Evolutionary conservation across 1,140 invertebrate species (phyloP), one percentile per base, ranked within the genome.

Genomic region (Drosophila sechellia): DNA sequence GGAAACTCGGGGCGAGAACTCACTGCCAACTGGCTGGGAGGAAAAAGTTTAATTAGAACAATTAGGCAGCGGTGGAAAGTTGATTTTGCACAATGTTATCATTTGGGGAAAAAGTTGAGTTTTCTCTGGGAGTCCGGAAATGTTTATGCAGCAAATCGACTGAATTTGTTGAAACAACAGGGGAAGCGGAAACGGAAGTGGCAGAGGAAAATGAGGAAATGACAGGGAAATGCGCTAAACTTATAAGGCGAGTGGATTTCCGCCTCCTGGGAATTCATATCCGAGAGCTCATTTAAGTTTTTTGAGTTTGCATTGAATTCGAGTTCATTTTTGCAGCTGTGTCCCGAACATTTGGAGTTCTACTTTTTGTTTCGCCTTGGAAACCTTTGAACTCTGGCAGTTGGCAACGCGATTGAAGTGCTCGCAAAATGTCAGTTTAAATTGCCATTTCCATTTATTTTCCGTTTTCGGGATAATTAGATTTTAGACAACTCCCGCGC

Each of bases 111-210:
- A 76, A 87, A 83, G 68, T 80, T 81, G 77, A 56, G 25, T 39
- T 72, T 39, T 37, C 34, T 43, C 22, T 35, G 15, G 15, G 49
- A 17, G 4, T 13, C 11, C 48, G 11, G 39, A 65, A 83, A 84
- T 89, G 77, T 90, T 90, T 90, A 86, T 85, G 75, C 81, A 90
- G 86, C 86, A 90, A 90, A 90, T 90, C 86, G 86, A 90, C 86
- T 90, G 81, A 90, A 90, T 90, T 90, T 90, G 86, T 90, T 90
- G 69, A 79, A 90, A 90, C 85, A 90, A 90, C 86, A 90, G 10
- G 53, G 27, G 25, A 15, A 27, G 48, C 17, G 45, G 45, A 52
- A 64, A 34, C 54, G 60, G 37, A 57, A 40, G 50, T 39, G 53
- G 63, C 57, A 73, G 71, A 65, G 64, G 63, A 58, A 77, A 40